Conservation (phyloP, 2,888 invertebrate genomes). For the Actias luna region DNA sequence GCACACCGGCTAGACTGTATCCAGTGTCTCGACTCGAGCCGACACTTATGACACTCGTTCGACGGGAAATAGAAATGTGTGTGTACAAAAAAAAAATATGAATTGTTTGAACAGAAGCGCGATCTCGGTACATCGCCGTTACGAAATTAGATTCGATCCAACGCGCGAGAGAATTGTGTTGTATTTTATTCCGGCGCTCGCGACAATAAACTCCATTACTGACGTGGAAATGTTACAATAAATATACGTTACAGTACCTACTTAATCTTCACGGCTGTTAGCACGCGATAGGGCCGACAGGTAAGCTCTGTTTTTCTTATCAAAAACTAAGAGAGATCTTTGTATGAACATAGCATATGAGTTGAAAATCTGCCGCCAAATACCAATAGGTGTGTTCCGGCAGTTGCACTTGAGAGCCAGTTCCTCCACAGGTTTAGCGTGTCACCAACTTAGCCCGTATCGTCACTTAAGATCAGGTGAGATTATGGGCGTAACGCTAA, state of each 20-base stretch:
- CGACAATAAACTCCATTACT: constrained; percentile 7
- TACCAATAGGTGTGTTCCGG: too few relatives aligned
- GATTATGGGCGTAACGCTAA: too few relatives aligned
- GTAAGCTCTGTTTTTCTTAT: neutral
- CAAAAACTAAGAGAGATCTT: neutral
- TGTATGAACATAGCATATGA: too few relatives aligned
- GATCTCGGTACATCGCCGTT: neutral
- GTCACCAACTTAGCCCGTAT: too few relatives aligned
- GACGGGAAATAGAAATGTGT: neutral
- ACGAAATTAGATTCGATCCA: constrained; percentile 1
- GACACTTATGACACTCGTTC: neutral
- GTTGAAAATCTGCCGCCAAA: too few relatives aligned
- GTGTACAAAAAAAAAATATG: neutral
- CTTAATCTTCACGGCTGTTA: neutral
- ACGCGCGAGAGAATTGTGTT: neutral
- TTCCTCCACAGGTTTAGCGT: too few relatives aligned
- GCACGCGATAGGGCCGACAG: neutral
- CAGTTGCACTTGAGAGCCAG: too few relatives aligned
- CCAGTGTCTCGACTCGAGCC: neutral
- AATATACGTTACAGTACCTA: constrained; percentile 4
- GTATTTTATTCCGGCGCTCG: neutral
- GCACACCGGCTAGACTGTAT: neutral
- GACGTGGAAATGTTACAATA: constrained; percentile 2
- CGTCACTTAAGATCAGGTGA: too few relatives aligned
- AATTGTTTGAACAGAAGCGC: neutral